Percentiles rank a stretch among this genome's conserved stretches.
phyloP scores from a whole-genome alignment of 2,888 invertebrate species.

The Drosophila atripex region DNA sequence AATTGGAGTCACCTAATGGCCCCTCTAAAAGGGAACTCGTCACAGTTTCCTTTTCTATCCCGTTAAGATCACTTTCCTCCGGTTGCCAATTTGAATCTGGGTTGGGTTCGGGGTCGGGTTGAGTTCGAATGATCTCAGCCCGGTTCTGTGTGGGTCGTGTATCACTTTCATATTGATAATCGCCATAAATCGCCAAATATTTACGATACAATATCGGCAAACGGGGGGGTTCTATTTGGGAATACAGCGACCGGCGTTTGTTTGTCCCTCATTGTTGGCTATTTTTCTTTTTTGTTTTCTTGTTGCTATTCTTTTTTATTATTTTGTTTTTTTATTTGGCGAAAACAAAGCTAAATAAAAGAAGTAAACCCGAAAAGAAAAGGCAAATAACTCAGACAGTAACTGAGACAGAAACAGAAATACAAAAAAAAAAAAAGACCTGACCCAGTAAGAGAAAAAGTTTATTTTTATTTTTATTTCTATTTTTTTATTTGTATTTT shows the following conservation, averaged over 20 bases:
- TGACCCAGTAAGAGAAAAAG: constrained; percentile 78
- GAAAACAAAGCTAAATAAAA: constrained; percentile 32
- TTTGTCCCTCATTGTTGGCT: constrained; percentile 30
- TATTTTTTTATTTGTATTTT: constrained; percentile 17
- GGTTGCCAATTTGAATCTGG: constrained; percentile 23
- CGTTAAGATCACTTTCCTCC: constrained; percentile 19
- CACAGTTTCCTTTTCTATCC: background rate
- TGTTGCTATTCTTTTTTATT: background rate
- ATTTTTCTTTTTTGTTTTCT: background rate
- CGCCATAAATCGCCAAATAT: constrained; percentile 68
- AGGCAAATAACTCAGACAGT: constrained; percentile 53
- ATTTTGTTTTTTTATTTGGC: background rate
- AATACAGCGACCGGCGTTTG: background rate
- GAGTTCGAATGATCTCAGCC: background rate
- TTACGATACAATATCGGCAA: constrained; percentile 54
- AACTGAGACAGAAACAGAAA: constrained; percentile 20
- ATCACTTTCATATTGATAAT: constrained; percentile 79
- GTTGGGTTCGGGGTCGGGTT: constrained; percentile 22
- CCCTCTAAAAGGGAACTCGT: background rate
- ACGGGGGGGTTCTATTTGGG: constrained; percentile 23
- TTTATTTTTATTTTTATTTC: constrained; percentile 55
- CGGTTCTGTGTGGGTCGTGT: constrained; percentile 66
- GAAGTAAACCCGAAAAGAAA: constrained; percentile 29
- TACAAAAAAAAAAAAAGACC: background rate
- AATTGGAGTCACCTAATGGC: too few relatives aligned